phyloP scores from a whole-genome alignment of 2,113 vertebrate genomes.

The Thomomys bottae region DNA sequence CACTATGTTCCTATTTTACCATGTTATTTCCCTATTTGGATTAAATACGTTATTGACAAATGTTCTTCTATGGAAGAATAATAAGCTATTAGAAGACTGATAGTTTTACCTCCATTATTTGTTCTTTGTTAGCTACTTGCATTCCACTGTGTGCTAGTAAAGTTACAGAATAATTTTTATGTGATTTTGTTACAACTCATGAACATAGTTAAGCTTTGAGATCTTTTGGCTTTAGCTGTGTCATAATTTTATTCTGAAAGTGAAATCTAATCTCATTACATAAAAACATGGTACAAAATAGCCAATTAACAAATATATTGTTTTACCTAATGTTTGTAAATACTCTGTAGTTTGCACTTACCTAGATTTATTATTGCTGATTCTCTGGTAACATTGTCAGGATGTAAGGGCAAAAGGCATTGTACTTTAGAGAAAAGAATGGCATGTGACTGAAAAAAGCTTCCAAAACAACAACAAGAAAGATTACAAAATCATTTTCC shows the following conservation, averaged over 20 bases:
- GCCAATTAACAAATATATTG: neutral
- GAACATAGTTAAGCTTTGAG: constrained; percentile 16
- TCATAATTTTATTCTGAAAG: constrained; percentile 33
- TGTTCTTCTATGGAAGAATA: neutral
- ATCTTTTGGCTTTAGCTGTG: constrained; percentile 5
- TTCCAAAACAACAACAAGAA: neutral
- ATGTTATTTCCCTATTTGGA: constrained; percentile 36
- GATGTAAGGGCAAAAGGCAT: neutral
- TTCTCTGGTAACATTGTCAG: neutral
- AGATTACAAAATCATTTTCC: neutral
- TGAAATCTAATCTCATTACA: constrained; percentile 11
- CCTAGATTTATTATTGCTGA: neutral
- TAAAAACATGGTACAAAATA: neutral
- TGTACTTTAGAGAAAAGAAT: neutral
- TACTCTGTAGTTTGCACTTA: accelerated
- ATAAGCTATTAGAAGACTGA: constrained; percentile 18
- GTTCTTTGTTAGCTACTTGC: constrained; percentile 49
- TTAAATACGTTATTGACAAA: constrained; percentile 58
- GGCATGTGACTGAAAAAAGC: neutral
- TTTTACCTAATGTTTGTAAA: neutral
- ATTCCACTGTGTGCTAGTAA: neutral
- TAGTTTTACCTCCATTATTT: constrained; percentile 26
- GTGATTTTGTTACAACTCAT: constrained; percentile 9
- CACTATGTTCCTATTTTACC: constrained; percentile 46
- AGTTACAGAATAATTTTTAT: neutral